Base-by-base conservation (phyloP, 1,140 invertebrate species). In the Lepidostoma basale region DNA sequence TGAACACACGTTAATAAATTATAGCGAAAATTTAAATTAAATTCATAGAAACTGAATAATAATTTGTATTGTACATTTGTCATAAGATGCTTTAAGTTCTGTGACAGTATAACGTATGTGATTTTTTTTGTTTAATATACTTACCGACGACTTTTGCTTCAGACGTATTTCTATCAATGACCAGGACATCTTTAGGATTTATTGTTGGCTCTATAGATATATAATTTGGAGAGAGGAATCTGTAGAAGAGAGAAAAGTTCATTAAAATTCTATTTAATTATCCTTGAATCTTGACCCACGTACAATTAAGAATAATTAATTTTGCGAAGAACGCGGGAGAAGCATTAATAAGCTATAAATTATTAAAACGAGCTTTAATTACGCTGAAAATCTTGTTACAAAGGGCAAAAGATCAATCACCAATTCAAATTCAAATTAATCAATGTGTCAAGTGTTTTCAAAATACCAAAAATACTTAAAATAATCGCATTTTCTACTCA, bases 111-210 rank as follows among this genome's bases (percentile, higher is more conserved):
- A n/a, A n/a, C n/a, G n/a, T n/a, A n/a, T n/a, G n/a, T n/a, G n/a
- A n/a, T n/a, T n/a, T n/a, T n/a, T n/a, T n/a, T n/a, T n/a, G n/a
- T n/a, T n/a, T n/a, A 52, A 23, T 42, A 14, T 14, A 44, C 77
- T 83, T 83, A 88, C 86, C 81, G 77, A 90, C 85, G n/a, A 92
- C 78, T 66, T 81, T 79, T 40, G 90, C 85, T 75, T 88, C 86
- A 76, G 88, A 86, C 63, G 85, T 88, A 64, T 89, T 79, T 76
- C 91, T 79, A 75, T 93, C 91, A 65, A 94, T 90, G 28, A 91
- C 82, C 30, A 93, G 78, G 28, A 92, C 75, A 73, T 90, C 86
- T 72, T 82, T 79, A 30, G 80, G 79, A 68, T 80, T 78, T 3
- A 84, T 81, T 73, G 84, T 81, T 1, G 90, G 88, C 78, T 91